These are phyloP conservation scores for Cephus pulcher DNA, from an alignment of 2,888 invertebrate genomes.

Conservation along the genomic window DNA sequence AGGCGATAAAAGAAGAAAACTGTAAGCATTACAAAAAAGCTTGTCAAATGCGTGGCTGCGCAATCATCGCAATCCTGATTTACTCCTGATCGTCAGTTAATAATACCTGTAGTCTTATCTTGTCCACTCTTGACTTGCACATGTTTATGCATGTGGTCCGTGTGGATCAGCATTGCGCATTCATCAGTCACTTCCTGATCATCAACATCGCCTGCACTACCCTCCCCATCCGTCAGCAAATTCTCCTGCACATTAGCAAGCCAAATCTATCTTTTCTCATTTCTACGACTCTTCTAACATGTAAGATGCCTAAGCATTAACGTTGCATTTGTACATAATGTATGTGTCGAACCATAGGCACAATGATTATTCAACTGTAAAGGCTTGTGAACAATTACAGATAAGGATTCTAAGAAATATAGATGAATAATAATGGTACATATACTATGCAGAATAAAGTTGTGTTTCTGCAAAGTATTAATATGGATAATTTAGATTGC, in stretches of 20 bases:
- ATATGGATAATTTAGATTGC: neutral
- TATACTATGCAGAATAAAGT: neutral
- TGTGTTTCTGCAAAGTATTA: neutral
- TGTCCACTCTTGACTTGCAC: conserved; percentile 52
- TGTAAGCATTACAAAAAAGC: neutral
- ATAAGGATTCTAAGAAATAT: neutral
- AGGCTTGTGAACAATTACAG: neutral
- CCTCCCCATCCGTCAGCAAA: conserved; percentile 72
- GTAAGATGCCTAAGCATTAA: neutral
- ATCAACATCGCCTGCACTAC: conserved; percentile 69
- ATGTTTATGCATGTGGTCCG: conserved; percentile 63
- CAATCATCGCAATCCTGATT: neutral
- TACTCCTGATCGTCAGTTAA: conserved; percentile 23
- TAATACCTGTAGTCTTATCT: conserved; percentile 57
- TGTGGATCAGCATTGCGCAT: conserved; percentile 76
- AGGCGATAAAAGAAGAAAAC: neutral
- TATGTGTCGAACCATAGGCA: neutral
- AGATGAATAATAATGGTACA: neutral
- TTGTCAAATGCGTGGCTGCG: neutral
- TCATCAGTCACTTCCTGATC: conserved; percentile 80
- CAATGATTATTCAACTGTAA: neutral
- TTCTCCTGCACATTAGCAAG: conserved; percentile 65
- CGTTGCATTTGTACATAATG: neutral
- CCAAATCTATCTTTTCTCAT: neutral
- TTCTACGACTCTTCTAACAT: neutral